Evolutionary conservation across 2,113 vertebrate genomes (phyloP).

Genomic region (Seriola dumerili): DNA sequence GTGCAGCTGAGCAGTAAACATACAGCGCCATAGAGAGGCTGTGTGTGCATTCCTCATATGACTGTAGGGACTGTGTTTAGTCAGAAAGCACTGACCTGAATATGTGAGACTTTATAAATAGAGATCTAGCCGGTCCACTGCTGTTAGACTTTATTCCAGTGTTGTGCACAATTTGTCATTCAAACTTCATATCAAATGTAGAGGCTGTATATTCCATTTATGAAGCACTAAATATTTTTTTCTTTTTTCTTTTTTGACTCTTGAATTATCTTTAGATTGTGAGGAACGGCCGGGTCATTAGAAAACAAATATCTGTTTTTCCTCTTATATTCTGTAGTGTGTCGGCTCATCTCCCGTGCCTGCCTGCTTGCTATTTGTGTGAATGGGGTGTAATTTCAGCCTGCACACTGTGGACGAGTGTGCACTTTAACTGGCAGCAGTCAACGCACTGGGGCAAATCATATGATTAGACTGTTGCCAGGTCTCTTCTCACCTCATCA

Average conservation of each 20-base stretch:
- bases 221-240: background rate
- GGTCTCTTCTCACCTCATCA: slow-evolving; percentile 53
- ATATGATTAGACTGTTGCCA: slow-evolving; percentile 62
- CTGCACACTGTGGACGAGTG: slow-evolving; percentile 30
- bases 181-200: slow-evolving; percentile 37
- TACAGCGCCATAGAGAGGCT: background rate
- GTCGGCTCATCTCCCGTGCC: slow-evolving; percentile 15
- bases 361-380: slow-evolving; percentile 67
- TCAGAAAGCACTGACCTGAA: slow-evolving; percentile 82
- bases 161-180: slow-evolving; percentile 50
- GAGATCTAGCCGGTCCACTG: slow-evolving; percentile 57
- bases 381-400: slow-evolving; percentile 80
- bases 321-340: slow-evolving; percentile 24
- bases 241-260: background rate
- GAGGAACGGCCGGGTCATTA: background rate
- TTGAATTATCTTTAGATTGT: background rate
- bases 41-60: slow-evolving; percentile 47
- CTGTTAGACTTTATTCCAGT: slow-evolving; percentile 64
- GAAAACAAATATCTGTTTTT: background rate
- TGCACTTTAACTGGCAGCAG: slow-evolving; percentile 53
- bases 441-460: slow-evolving; percentile 51
- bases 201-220: background rate
- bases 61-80: slow-evolving; percentile 70
- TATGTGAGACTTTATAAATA: slow-evolving; percentile 84
- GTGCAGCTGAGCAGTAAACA: slow-evolving; percentile 40